These are phyloP conservation scores for Apis dorsata DNA, from an alignment of 1,140 invertebrate species.

Conservation along the genomic window DNA sequence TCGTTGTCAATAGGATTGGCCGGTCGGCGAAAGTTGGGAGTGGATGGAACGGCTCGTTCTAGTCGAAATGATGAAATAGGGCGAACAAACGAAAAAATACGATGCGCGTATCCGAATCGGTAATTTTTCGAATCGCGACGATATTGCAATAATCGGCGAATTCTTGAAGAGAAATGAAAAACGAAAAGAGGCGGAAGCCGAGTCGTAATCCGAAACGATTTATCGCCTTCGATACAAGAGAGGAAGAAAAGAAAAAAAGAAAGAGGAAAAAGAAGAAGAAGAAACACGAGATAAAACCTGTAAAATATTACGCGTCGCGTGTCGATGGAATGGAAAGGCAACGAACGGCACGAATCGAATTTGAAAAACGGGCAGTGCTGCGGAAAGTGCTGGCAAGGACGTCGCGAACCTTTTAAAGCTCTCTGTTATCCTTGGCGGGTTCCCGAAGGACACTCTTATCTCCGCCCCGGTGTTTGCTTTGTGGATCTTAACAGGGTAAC, in stretches of 20 bases:
- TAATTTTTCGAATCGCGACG: not conserved
- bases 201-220: too few species aligned
- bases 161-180: too few species aligned
- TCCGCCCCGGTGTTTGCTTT: slow-evolving; percentile 66
- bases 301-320: not conserved
- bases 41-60: not conserved
- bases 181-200: too few species aligned
- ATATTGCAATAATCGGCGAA: too few species aligned
- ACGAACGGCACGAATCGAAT: slow-evolving; percentile 32
- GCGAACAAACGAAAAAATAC: not conserved
- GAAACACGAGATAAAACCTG: not conserved
- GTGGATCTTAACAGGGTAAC: slow-evolving; percentile 70
- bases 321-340: too few species aligned
- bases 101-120: not conserved
- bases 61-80: slow-evolving; percentile 4
- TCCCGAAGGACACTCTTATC: slow-evolving; percentile 71
- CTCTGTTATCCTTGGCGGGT: slow-evolving; percentile 69
- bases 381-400: slow-evolving; percentile 20
- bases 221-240: too few species aligned
- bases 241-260: not conserved
- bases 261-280: too few species aligned
- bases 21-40: not conserved
- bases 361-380: slow-evolving; percentile 14
- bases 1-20: slow-evolving; percentile 9
- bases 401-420: slow-evolving; percentile 71